These are phyloP conservation scores for Listronotus oregonensis DNA, from an alignment of 1,140 invertebrate species.

Conservation along the genomic window DNA sequence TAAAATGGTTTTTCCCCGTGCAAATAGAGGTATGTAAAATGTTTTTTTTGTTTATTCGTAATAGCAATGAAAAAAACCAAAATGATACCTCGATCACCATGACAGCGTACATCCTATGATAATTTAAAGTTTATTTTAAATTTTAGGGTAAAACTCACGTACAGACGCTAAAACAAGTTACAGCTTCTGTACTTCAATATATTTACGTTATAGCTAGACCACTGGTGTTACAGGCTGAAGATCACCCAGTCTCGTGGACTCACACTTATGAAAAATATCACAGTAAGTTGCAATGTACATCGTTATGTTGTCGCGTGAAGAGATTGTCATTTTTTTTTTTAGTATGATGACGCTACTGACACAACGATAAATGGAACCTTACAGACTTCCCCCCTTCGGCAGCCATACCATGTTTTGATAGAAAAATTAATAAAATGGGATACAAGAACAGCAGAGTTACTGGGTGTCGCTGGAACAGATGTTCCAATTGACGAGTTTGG, in stretches of 20 bases:
- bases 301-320: too few species aligned
- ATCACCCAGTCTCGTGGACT: conserved; percentile 87
- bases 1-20: conserved; percentile 95
- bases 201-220: conserved; percentile 88
- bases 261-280: conserved; percentile 84
- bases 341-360: conserved; percentile 50
- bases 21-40: conserved; percentile 77
- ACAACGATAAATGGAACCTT: conserved; percentile 59
- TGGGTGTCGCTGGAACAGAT: conserved; percentile 93
- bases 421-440: conserved; percentile 63
- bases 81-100: too few species aligned
- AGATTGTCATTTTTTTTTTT: conserved; percentile 17
- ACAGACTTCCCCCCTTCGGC: conserved; percentile 80
- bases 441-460: conserved; percentile 70
- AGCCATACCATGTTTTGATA: conserved; percentile 84
- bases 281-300: conserved; percentile 71
- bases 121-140: too few species aligned
- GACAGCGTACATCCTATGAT: too few species aligned
- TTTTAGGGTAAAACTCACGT: conserved; percentile 87
- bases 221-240: conserved; percentile 74
- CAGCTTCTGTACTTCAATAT: conserved; percentile 91
- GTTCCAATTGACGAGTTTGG: conserved; percentile 89
- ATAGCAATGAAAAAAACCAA: too few species aligned
- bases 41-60: too few species aligned
- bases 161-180: conserved; percentile 89